phyloP scores from a whole-genome alignment of 2,888 invertebrate genomes.

The Cactoblastis cactorum region DNA sequence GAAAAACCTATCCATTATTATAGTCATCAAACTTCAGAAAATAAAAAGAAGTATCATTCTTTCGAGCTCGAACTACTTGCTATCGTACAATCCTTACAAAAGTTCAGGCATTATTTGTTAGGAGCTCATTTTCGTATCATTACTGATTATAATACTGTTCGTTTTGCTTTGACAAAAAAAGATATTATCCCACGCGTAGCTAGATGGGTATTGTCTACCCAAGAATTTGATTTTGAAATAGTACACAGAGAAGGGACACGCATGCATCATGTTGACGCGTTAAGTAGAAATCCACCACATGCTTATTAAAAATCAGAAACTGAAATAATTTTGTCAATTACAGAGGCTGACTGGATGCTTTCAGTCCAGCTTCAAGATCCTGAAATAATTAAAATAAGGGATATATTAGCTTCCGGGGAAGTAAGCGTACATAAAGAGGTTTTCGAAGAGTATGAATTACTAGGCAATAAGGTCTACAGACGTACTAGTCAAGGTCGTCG shows the following conservation, averaged over 20 bases:
- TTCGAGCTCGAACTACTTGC: constrained; percentile 47
- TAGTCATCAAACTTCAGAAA: constrained; percentile 35
- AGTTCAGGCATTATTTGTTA: constrained; percentile 31
- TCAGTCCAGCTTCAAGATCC: constrained; percentile 27
- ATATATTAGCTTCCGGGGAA: constrained; percentile 25
- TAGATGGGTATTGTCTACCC: background rate
- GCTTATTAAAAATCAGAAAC: background rate
- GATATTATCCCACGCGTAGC: constrained; percentile 21
- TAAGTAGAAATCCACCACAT: constrained; percentile 20
- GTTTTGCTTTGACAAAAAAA: constrained; percentile 24
- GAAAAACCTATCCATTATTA: constrained; percentile 34
- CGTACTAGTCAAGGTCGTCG: too few species aligned
- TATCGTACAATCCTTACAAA: constrained; percentile 26
- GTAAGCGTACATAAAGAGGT: constrained; percentile 21
- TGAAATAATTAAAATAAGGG: constrained; percentile 14
- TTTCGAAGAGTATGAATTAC: constrained; percentile 26
- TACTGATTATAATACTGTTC: constrained; percentile 26
- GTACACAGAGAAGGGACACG: constrained; percentile 15
- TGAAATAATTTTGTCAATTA: constrained; percentile 16
- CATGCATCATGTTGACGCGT: constrained; percentile 26
- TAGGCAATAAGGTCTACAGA: constrained; percentile 28
- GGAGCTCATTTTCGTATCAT: constrained; percentile 23
- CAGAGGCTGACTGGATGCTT: constrained; percentile 26
- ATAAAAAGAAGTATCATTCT: constrained; percentile 39
- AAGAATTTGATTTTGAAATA: constrained; percentile 10